Conservation (phyloP, 1,140 invertebrate genomes). For the Dendroctonus ponderosae region DNA sequence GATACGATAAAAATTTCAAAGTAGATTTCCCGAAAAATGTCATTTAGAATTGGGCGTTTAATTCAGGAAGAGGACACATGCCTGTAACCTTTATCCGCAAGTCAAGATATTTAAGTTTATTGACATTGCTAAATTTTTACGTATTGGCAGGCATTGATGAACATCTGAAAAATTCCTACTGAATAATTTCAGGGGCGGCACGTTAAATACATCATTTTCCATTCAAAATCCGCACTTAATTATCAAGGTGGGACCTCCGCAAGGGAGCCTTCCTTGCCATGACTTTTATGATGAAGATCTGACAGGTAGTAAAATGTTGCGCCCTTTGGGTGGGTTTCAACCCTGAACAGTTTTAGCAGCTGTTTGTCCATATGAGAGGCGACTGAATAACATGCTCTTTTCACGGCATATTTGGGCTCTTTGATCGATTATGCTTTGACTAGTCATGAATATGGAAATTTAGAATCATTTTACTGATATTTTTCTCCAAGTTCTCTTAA, state of each 20-base stretch:
- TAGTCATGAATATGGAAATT: no score
- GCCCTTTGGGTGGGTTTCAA: conserved; percentile 28
- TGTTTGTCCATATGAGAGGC: conserved; percentile 24
- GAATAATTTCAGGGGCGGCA: conserved; percentile 18
- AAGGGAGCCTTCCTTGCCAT: conserved; percentile 9
- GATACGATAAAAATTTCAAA: no score
- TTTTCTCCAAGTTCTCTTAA: no score
- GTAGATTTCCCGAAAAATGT: no score
- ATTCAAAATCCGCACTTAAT: conserved; percentile 30
- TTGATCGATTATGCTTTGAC: neutral
- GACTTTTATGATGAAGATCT: conserved; percentile 28
- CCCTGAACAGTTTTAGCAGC: conserved; percentile 23
- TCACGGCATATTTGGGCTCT: conserved; percentile 10
- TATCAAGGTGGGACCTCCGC: conserved; percentile 20
- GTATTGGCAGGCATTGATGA: no score
- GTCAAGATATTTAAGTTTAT: no score
- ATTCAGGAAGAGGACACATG: no score
- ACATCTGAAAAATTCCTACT: no score
- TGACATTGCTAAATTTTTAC: no score
- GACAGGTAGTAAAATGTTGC: conserved; percentile 31
- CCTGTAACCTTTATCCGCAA: no score
- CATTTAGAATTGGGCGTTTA: no score
- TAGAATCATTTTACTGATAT: no score
- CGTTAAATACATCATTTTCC: conserved; percentile 20
- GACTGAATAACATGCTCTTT: conserved; percentile 10